Conservation (phyloP, 2,113 vertebrate species). For the Actenoides lindsayi region DNA sequence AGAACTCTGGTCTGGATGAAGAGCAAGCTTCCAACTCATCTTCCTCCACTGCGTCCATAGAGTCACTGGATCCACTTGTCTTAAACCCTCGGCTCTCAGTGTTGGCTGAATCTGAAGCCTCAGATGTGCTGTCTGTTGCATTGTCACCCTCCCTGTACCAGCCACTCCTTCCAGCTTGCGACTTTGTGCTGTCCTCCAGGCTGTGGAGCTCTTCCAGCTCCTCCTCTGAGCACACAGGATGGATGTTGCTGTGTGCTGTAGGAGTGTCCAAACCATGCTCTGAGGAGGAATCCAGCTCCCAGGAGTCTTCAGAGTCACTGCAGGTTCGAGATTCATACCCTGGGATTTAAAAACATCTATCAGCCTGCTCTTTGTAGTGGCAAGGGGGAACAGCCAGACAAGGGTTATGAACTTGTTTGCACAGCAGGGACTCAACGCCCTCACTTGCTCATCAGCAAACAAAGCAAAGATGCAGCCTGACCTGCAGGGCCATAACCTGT, state of each 20-base stretch:
- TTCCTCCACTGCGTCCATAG: conserved; percentile 88
- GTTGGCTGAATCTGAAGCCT: conserved; percentile 86
- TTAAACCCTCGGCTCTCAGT: conserved; percentile 79
- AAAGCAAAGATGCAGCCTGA: background rate
- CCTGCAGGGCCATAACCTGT: background rate
- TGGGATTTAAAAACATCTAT: conserved; percentile 48
- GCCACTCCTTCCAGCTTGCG: background rate
- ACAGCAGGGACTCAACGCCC: background rate
- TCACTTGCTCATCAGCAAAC: background rate
- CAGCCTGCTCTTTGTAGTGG: background rate
- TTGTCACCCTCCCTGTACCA: background rate
- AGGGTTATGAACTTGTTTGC: background rate
- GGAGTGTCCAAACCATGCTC: conserved; percentile 71
- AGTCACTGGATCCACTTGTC: conserved; percentile 91
- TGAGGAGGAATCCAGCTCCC: conserved; percentile 82
- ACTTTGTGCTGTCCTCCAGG: background rate
- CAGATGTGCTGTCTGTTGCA: conserved; percentile 76
- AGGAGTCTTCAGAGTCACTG: conserved; percentile 92
- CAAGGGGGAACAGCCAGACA: background rate
- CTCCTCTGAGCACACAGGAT: conserved; percentile 57
- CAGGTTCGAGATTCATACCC: conserved; percentile 91
- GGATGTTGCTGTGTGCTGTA: conserved; percentile 40
- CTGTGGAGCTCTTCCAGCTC: conserved; percentile 47
- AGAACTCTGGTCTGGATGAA: conserved; percentile 66
- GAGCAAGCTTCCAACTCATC: conserved; percentile 84